Evolutionary conservation across 2,797 vertebrate genomes (phyloP), one percentile per base, ranked within the genome.

Genomic region (Pelodytes ibericus): DNA sequence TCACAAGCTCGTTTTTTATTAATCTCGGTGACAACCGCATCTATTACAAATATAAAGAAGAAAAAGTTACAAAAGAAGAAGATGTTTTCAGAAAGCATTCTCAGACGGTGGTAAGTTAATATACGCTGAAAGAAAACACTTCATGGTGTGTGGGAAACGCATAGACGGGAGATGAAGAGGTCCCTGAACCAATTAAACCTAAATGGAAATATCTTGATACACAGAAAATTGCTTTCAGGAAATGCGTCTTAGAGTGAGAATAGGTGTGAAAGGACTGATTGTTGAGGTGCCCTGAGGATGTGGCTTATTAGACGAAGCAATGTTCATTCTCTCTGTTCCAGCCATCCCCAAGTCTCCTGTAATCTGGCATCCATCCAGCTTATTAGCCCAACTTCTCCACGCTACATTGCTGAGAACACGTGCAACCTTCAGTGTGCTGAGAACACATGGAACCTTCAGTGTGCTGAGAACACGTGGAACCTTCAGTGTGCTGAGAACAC

Each of bases 211-310:
- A 66, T 75, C 51, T 56, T 44, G 39, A 49, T 44, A 24, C 36
- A 25, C 36, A 29, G 39, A 47, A 75, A 60, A 75, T 75, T 75
- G 56, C 73, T 75, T 67, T 61, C 16, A 75, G 64, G 64, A 66
- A 67, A 31, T 25, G 44, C 24, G 22, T 66, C 51, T 24, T 44
- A 57, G 26, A 66, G 62, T 24, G 26, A 57, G 36, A 74, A 68
- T 24, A 68, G 39, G 73, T 75, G 73, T 13, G 64, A 75, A 68
- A 60, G 41, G 58, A 59, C 29, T 68, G 22, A 49, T 60, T 66
- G 47, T 18, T 18, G 27, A 36, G 9, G 16, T 27, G 33, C 44
- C 49, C 49, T 22, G 2, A 53, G 62, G 36, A 36, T 41, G 49
- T 16, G 31, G 26, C n/a, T 24, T 20, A 24, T 16, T 66, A 44